Percentiles rank a stretch among this genome's conserved stretches.
phyloP scores from a whole-genome alignment of 2,113 vertebrate genomes.

The Glareola pratincola region DNA sequence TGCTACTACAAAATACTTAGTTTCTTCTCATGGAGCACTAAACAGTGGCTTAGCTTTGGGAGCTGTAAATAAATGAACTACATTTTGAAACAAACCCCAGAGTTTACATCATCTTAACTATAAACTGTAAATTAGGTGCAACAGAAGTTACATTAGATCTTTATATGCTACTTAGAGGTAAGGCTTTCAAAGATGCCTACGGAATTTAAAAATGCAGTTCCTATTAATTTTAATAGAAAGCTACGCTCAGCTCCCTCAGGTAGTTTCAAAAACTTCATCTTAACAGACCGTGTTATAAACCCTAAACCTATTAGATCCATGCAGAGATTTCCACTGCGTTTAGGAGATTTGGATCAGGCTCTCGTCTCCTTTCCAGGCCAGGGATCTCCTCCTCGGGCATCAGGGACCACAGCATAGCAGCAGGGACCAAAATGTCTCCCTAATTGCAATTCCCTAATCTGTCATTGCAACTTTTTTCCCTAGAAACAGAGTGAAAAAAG shows the following conservation, averaged over 20 bases:
- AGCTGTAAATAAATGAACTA: constrained; percentile 34
- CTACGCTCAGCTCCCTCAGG: neutral
- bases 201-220: constrained; percentile 31
- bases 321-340: neutral
- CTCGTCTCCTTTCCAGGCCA: neutral
- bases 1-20: neutral
- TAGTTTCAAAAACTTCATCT: constrained; percentile 30
- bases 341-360: neutral
- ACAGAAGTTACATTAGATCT: constrained; percentile 19
- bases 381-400: neutral
- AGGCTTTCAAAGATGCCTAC: constrained; percentile 12
- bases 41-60: constrained; percentile 24
- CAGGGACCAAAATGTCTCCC: neutral
- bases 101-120: constrained; percentile 28
- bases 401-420: neutral
- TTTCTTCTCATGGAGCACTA: constrained; percentile 3
- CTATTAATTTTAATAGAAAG: constrained; percentile 28
- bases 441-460: neutral
- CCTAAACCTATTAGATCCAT: neutral
- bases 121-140: constrained; percentile 37
- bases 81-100: neutral
- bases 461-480: neutral
- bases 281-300: neutral
- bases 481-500: neutral
- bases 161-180: constrained; percentile 15